Base-by-base conservation (phyloP, 2,113 vertebrate genomes). In the Cettia cetti region DNA sequence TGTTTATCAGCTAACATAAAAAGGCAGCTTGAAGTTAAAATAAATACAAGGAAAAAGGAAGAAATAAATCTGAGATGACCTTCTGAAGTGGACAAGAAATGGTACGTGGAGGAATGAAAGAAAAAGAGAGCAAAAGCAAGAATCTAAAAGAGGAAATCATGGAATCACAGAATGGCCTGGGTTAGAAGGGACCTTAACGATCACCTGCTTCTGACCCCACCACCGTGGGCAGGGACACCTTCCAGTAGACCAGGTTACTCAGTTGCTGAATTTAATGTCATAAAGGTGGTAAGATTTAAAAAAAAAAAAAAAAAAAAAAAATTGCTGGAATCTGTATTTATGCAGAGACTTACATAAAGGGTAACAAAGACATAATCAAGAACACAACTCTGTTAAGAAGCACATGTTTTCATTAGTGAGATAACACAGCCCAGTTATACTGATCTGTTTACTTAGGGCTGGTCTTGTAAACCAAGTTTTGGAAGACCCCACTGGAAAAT, bases 11-110 rank as follows among this genome's bases (percentile, higher is more conserved):
- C 42, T 70, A 74, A 72, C 8, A 37, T 8, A 65, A 40, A 65
- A 6, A 53, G 8, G 2, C 24, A 75, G 4, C 13, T 39, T 49
- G 63, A 82, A 85, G 23, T 40, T 61, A n/a, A 70, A 77, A 49
- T n/a, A 23, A 82, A 75, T 21, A 40, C 24, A 22, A 64, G n/a
- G 40, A 56, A 42, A 49, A 49, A 65, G 6, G 28, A 47, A 42
- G 39, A 50, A 4, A 56, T 40, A 84, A 89, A 68, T 64, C 18
- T 20, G 20, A 75, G 45, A 77, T 7, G 31, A 75, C 45, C 15
- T 22, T 31, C 44, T 54, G 22, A 57, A 70, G 35, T 0, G 0
- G 15, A 30, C 31, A 12, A 88, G 9, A 37, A 56, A 45, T 0
- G 0, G 1, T 37, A 33, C 11, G 10, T 30, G 33, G 11, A 44